Conservation (phyloP, 2,797 vertebrate genomes). For the Neosilurus hyrtlii region DNA sequence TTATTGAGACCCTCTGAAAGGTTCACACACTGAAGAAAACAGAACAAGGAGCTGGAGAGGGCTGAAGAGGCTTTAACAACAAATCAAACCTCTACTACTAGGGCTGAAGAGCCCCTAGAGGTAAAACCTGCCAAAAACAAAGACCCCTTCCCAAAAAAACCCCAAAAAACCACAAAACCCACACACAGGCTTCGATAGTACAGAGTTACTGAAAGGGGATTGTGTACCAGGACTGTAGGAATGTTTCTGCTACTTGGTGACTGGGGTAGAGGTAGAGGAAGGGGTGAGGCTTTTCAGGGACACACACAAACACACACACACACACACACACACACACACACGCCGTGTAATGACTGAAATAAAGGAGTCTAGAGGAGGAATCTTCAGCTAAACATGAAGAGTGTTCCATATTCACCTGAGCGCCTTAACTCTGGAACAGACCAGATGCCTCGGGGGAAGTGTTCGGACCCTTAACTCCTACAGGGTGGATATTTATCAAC, state of each 20-base stretch:
- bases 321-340: not conserved
- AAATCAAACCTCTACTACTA: not conserved
- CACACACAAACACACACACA: not conserved
- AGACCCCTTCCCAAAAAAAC: not conserved
- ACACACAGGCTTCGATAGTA: not conserved
- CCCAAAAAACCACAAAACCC: not conserved
- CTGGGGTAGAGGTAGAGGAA: not conserved
- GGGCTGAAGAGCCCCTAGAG: not conserved
- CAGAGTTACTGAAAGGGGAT: not conserved
- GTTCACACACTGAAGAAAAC: not conserved
- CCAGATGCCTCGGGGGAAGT: slow-evolving; percentile 75
- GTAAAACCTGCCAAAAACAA: not conserved
- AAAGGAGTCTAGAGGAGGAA: slow-evolving; percentile 13
- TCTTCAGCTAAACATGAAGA: slow-evolving; percentile 55
- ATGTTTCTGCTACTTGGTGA: not conserved
- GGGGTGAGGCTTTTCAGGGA: not conserved
- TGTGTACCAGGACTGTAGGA: not conserved
- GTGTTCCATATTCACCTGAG: slow-evolving; percentile 67
- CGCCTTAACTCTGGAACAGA: slow-evolving; percentile 75
- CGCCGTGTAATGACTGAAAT: not conserved
- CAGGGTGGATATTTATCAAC: slow-evolving; percentile 62
- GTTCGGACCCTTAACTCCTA: slow-evolving; percentile 76
- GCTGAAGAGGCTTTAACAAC: not conserved
- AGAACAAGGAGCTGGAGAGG: not conserved
- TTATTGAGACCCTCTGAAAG: not conserved